Evolutionary conservation across 2,113 vertebrate species (phyloP).

Genomic region (Strigops habroptila): DNA sequence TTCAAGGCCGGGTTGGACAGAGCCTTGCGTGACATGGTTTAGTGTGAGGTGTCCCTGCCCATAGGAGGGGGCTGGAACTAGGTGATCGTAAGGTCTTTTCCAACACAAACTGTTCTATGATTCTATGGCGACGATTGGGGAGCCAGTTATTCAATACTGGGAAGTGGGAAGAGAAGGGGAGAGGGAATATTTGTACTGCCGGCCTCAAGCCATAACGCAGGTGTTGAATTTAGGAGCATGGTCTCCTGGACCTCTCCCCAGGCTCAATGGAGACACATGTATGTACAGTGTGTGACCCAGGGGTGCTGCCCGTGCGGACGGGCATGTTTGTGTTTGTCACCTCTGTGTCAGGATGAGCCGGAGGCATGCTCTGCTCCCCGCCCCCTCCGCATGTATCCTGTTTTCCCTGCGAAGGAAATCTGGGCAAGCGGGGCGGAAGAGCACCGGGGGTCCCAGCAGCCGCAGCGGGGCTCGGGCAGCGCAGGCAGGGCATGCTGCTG

Average conservation of each 20-base stretch:
- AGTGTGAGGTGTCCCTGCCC: not conserved
- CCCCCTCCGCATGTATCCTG: conserved; percentile 37
- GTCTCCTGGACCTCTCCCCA: not conserved
- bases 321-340: conserved; percentile 52
- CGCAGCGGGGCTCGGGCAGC: rapidly evolving
- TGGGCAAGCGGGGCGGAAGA: conserved; percentile 47
- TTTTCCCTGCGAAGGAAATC: conserved; percentile 55
- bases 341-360: conserved; percentile 51
- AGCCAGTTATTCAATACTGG: not conserved
- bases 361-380: not conserved
- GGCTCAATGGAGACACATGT: not conserved
- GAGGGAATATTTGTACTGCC: not conserved
- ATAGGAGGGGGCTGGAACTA: not conserved
- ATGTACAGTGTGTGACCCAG: not conserved
- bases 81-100: not conserved
- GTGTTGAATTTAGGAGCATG: not conserved
- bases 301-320: not conserved
- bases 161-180: not conserved
- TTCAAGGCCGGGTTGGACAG: not conserved
- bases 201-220: rapidly evolving
- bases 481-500: not conserved
- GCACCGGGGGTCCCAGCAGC: not conserved
- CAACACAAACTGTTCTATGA: not conserved
- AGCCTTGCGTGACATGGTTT: not conserved
- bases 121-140: no score